Conservation (phyloP, 1,140 invertebrate species). For the Camponotus pennsylvanicus region DNA sequence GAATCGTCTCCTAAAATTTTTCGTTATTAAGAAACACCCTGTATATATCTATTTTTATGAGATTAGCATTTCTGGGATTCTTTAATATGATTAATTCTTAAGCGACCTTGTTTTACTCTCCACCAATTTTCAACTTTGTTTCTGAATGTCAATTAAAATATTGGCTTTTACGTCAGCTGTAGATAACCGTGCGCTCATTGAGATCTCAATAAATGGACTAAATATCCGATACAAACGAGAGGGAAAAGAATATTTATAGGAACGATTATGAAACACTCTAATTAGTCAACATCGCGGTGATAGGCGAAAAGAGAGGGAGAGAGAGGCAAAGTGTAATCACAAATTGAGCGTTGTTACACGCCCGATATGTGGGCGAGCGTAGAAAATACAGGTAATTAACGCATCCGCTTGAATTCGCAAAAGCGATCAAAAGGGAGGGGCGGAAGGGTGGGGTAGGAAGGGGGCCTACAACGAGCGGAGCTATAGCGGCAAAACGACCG, state of each 20-base stretch:
- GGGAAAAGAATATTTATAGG: not conserved
- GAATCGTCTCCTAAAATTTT: no score
- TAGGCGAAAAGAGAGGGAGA: not conserved
- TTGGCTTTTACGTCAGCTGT: not conserved
- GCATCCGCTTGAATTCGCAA: constrained; percentile 30
- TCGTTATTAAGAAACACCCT: no score
- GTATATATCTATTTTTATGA: no score
- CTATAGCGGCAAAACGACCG: constrained; percentile 29
- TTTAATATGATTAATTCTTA: not conserved
- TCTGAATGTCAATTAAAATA: no score
- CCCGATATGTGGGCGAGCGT: not conserved
- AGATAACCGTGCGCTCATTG: not conserved
- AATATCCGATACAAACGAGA: no score
- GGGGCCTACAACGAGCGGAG: not conserved
- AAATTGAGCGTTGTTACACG: constrained; percentile 36
- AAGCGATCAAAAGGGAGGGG: constrained; percentile 3
- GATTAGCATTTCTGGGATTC: no score
- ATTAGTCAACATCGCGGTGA: not conserved
- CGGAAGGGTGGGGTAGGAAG: not conserved
- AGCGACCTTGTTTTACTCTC: not conserved
- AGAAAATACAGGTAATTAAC: constrained; percentile 53
- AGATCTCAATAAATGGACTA: not conserved
- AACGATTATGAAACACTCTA: constrained; percentile 2
- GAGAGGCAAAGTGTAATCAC: constrained; percentile 28
- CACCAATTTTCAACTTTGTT: not conserved